phyloP scores from a whole-genome alignment of 1,140 invertebrate genomes.

The Delia radicum region DNA sequence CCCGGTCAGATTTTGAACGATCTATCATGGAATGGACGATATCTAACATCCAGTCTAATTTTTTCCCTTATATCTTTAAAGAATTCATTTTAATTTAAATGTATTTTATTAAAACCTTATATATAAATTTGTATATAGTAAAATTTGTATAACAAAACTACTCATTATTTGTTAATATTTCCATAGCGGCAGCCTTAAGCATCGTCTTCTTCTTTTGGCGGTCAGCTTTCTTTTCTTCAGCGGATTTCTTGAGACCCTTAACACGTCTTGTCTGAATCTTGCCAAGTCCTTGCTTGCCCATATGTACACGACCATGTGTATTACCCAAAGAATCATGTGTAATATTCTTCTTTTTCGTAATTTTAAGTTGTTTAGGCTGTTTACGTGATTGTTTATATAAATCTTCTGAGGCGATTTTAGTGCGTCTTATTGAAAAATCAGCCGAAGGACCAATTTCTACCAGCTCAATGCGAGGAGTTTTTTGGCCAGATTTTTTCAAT shows the following conservation, averaged over 20 bases:
- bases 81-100: not conserved
- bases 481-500: slow-evolving; percentile 88
- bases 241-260: slow-evolving; percentile 83
- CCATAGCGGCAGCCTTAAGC: slow-evolving; percentile 42
- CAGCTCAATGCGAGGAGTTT: slow-evolving; percentile 85
- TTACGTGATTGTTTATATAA: slow-evolving; percentile 85
- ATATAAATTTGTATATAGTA: slow-evolving; percentile 9
- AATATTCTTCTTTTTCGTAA: slow-evolving; percentile 89
- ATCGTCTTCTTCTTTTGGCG: slow-evolving; percentile 59
- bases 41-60: too few species aligned
- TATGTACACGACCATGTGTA: slow-evolving; percentile 87
- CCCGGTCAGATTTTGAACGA: too few species aligned
- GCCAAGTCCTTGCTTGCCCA: slow-evolving; percentile 84
- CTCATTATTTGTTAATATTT: slow-evolving; percentile 34
- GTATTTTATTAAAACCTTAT: slow-evolving; percentile 25
- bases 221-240: slow-evolving; percentile 67
- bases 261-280: slow-evolving; percentile 91
- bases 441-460: slow-evolving; percentile 82
- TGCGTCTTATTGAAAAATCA: slow-evolving; percentile 82
- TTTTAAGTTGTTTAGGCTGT: slow-evolving; percentile 79
- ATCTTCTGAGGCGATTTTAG: slow-evolving; percentile 86
- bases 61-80: not conserved
- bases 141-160: not conserved
- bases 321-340: slow-evolving; percentile 83
- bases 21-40: too few species aligned